These are phyloP conservation scores for Piprites chloris DNA, from an alignment of 2,113 vertebrate genomes.

Conservation along the genomic window DNA sequence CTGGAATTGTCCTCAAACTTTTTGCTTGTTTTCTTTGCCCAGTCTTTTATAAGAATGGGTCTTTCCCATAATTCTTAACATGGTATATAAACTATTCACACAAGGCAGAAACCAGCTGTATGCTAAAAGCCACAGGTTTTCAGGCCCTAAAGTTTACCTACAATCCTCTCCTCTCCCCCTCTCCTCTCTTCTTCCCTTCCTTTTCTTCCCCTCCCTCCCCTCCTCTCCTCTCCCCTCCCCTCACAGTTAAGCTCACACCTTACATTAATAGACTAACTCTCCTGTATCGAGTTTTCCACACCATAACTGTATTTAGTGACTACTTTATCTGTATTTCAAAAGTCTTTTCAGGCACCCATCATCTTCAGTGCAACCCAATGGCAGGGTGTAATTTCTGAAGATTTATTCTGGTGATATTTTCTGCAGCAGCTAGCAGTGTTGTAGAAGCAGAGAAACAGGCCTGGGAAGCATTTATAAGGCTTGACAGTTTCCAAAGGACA, in stretches of 20 bases:
- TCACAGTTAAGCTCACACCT: not conserved
- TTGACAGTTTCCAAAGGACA: slow-evolving; percentile 43
- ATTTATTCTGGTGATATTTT: not conserved
- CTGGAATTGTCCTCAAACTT: not conserved
- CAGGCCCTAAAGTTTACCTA: not conserved
- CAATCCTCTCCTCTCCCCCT: not conserved
- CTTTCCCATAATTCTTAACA: not conserved
- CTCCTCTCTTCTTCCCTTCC: too few species aligned
- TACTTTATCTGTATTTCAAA: not conserved
- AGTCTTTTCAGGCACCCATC: slow-evolving; percentile 4
- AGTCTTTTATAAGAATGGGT: not conserved
- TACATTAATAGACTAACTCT: not conserved
- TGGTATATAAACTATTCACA: not conserved
- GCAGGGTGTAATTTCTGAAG: slow-evolving; percentile 21
- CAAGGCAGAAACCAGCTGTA: not conserved
- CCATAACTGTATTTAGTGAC: not conserved
- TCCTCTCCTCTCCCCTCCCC: not conserved
- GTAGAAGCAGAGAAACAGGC: not conserved
- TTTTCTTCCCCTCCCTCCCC: too few species aligned
- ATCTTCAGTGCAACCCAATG: not conserved
- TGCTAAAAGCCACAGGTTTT: not conserved
- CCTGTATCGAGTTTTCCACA: not conserved
- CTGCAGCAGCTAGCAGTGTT: not conserved
- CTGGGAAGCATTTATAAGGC: slow-evolving; percentile 21
- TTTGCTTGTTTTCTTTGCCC: not conserved